These are phyloP conservation scores for Engraulis encrasicolus DNA, from an alignment of 2,113 vertebrate genomes.

Conservation along the genomic window DNA sequence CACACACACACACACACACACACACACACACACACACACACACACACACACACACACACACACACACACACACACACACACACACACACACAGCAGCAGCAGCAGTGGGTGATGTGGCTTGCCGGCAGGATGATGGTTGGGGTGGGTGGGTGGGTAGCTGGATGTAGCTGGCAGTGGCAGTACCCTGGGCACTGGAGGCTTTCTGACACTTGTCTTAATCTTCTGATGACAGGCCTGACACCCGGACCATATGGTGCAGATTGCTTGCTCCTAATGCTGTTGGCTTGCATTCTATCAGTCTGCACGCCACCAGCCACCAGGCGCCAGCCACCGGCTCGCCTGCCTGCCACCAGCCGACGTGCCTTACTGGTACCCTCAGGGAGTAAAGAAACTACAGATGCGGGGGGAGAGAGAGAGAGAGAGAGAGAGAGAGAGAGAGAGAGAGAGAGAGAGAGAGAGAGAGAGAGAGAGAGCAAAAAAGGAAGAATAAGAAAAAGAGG, in stretches of 20 bases:
- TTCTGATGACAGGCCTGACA: constrained; percentile 23
- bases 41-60: not conserved
- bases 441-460: not conserved
- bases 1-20: not conserved
- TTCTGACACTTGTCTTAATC: constrained; percentile 33
- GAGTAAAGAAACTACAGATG: not conserved
- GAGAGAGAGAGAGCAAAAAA: not conserved
- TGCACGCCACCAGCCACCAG: constrained; percentile 14
- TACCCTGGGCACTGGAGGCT: not conserved
- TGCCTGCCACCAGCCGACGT: too few relatives aligned
- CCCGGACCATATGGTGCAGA: constrained; percentile 22
- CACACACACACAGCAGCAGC: not conserved
- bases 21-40: too few relatives aligned
- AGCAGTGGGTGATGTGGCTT: not conserved
- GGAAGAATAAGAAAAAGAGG: too few relatives aligned
- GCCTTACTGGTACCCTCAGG: too few relatives aligned
- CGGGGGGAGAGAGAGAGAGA: not conserved
- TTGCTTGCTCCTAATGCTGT: constrained; percentile 24
- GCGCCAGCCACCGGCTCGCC: not conserved
- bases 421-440: not conserved
- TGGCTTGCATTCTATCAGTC: constrained; percentile 28
- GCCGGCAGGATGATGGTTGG: not conserved
- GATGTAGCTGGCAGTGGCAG: constrained; percentile 19
- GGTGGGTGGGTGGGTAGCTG: not conserved
- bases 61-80: constrained; percentile 25